These are phyloP conservation scores for Nipponacmea schrenckii DNA, from an alignment of 2,888 invertebrate genomes.

Conservation along the genomic window DNA sequence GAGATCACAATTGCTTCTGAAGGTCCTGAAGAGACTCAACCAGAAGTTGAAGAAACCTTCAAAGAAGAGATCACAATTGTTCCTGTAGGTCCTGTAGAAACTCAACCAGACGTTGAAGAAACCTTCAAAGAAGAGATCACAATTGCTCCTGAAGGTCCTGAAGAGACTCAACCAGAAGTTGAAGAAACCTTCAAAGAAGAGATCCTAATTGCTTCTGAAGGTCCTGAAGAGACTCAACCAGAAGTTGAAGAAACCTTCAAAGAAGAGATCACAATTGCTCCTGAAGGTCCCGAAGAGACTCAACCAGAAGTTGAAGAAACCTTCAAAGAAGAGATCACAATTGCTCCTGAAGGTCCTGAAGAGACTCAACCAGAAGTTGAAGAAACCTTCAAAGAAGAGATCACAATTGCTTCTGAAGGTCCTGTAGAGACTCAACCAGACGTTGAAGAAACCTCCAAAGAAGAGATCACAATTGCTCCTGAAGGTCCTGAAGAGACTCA, in stretches of 20 bases:
- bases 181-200: not conserved
- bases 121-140: constrained; percentile 2
- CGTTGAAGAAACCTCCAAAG: not conserved
- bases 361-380: not conserved
- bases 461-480: not conserved
- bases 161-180: constrained; percentile 5
- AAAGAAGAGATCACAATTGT: not conserved
- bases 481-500: not conserved
- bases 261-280: not conserved
- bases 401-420: not conserved
- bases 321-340: not conserved
- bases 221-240: not conserved
- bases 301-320: not conserved
- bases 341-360: not conserved
- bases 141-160: not conserved
- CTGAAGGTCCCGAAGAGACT: not conserved
- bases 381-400: not conserved
- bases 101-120: not conserved
- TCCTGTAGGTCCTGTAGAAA: not conserved
- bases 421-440: not conserved
- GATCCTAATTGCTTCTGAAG: not conserved
- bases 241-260: not conserved
- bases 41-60: not conserved
- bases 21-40: not conserved
- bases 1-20: not conserved